Percentiles rank a stretch among this genome's conserved stretches.
These are phyloP conservation scores for Drosophila cyrtoloma DNA, from an alignment of 2,888 invertebrate species.

Conservation along the genomic window DNA sequence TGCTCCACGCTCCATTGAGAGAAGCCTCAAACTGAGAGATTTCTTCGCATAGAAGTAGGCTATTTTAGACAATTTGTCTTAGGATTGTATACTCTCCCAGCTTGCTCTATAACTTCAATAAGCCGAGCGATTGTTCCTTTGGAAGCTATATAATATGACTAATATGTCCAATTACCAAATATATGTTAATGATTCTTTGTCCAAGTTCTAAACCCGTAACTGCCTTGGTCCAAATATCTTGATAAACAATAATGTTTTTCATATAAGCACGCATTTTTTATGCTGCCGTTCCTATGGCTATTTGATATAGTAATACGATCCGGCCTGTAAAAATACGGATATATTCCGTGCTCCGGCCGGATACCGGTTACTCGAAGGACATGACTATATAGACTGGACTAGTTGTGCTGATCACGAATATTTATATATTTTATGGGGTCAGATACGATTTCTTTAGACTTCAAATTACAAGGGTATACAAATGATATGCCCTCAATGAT, in stretches of 20 bases:
- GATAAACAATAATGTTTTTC: neutral
- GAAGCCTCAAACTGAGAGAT: neutral
- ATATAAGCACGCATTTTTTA: no score
- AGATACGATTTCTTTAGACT: neutral
- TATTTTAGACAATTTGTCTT: neutral
- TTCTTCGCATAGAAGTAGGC: neutral
- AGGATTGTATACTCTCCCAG: neutral
- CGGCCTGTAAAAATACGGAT: neutral
- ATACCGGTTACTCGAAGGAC: neutral
- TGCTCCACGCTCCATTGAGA: constrained; percentile 3
- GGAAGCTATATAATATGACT: neutral
- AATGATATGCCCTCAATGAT: neutral
- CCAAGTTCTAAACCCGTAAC: neutral
- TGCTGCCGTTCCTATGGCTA: no score
- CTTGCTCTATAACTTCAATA: neutral
- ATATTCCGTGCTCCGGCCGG: neutral
- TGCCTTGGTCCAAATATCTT: neutral
- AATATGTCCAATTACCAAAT: neutral
- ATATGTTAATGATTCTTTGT: neutral
- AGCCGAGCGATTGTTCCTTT: neutral
- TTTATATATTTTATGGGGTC: neutral
- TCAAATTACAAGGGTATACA: neutral
- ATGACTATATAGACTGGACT: neutral
- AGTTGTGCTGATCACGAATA: neutral
- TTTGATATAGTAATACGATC: neutral